Percentiles rank a stretch among this genome's conserved stretches.
These are phyloP conservation scores for Antrozous pallidus DNA, from an alignment of 2,797 vertebrate species.

Conservation along the genomic window DNA sequence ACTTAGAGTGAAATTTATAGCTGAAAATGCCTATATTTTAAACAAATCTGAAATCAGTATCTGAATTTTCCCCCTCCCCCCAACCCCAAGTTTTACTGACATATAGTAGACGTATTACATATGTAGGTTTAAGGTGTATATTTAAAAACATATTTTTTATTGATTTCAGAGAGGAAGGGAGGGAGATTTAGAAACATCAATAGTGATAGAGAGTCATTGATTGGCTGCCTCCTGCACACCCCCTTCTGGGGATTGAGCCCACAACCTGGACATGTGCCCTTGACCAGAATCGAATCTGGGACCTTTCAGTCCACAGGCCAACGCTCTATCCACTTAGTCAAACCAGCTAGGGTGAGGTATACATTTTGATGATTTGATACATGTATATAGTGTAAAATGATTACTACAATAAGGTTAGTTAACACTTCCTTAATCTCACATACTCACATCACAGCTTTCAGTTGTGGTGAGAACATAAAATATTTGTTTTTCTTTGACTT, in stretches of 20 bases:
- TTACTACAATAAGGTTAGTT: neutral
- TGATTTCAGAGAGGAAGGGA: too few relatives aligned
- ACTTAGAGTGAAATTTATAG: conserved; percentile 11
- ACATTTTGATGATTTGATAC: neutral
- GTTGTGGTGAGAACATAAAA: conserved; percentile 3
- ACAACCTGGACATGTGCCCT: too few relatives aligned
- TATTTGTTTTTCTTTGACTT: neutral
- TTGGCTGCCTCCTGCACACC: too few relatives aligned
- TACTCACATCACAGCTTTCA: too few relatives aligned
- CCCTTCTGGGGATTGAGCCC: too few relatives aligned
- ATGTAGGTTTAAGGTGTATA: neutral
- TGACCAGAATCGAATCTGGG: too few relatives aligned
- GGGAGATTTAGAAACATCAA: too few relatives aligned
- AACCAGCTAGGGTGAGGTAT: neutral
- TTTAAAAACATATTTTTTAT: neutral
- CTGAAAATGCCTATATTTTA: conserved; percentile 3
- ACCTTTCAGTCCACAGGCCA: too few relatives aligned
- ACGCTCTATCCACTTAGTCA: too few relatives aligned
- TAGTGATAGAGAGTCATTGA: too few relatives aligned
- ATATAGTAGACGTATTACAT: neutral
- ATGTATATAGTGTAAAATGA: neutral
- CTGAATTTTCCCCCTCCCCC: neutral
- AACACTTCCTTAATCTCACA: neutral
- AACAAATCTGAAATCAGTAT: conserved; percentile 7
- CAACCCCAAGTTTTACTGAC: neutral